Conservation (phyloP, 2,113 vertebrate genomes). For the Nipponia nippon region DNA sequence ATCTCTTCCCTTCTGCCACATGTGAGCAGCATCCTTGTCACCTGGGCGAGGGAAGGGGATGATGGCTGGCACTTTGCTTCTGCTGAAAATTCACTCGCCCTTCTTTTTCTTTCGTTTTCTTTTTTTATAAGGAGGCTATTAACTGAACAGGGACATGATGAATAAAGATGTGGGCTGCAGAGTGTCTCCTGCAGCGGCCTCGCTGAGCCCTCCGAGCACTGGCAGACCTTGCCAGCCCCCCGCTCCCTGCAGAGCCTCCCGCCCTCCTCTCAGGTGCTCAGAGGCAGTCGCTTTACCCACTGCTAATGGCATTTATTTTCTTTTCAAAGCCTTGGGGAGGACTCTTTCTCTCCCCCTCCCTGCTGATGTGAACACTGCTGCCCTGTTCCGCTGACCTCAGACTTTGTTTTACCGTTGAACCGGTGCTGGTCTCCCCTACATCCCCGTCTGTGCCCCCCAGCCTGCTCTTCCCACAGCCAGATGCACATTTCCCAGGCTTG, state of each 20-base stretch:
- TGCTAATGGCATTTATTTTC: neutral
- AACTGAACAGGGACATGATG: rapidly evolving
- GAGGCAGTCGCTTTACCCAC: neutral
- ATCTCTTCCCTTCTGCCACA: neutral
- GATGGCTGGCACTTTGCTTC: neutral
- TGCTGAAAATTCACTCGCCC: neutral
- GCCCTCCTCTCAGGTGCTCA: slow-evolving; percentile 1
- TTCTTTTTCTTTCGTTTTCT: neutral
- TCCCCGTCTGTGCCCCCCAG: neutral
- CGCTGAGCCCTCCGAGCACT: rapidly evolving
- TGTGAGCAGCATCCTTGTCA: neutral
- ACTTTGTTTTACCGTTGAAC: neutral
- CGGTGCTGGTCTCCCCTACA: neutral
- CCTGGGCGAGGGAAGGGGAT: neutral
- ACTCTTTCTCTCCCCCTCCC: neutral
- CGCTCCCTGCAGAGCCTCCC: neutral
- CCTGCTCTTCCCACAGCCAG: neutral
- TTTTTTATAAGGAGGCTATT: neutral
- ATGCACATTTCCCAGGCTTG: neutral
- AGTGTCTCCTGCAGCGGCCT: neutral
- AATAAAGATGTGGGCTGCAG: neutral
- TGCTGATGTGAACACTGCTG: neutral
- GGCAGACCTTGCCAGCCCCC: neutral
- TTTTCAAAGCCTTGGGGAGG: neutral
- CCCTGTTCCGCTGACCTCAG: neutral